A percentile compares a stretch with the other conserved stretches of the same genome.
Evolutionary conservation across 2,113 vertebrate genomes (phyloP).

Genomic region (Pachyramphus minor): DNA sequence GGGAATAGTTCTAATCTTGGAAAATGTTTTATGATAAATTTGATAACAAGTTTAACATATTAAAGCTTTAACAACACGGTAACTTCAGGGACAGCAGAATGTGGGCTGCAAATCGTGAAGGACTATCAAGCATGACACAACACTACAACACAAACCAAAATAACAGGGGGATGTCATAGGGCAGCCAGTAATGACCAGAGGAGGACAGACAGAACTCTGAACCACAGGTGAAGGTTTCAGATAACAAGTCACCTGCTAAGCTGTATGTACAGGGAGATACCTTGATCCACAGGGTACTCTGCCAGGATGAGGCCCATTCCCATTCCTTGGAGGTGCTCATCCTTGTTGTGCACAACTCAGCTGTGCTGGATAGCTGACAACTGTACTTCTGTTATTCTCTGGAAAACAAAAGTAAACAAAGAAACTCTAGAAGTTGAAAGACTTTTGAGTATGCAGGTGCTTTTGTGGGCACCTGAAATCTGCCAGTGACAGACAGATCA

Average conservation of each 20-base stretch:
- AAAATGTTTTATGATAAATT: background rate
- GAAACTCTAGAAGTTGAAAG: background rate
- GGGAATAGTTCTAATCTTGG: background rate
- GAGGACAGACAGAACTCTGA: background rate
- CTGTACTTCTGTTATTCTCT: background rate
- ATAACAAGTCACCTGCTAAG: background rate
- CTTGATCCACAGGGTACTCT: background rate
- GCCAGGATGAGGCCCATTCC: background rate
- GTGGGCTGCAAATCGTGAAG: background rate
- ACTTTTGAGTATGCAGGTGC: background rate
- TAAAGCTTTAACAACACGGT: background rate
- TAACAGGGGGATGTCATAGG: fast-evolving
- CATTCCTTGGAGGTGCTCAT: background rate
- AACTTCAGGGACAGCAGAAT: background rate
- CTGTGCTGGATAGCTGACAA: background rate
- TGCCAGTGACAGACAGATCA: background rate
- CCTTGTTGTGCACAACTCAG: background rate
- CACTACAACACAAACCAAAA: background rate
- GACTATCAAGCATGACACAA: background rate
- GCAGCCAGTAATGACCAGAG: background rate
- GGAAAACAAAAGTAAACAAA: background rate
- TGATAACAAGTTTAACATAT: background rate
- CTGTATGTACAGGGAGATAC: background rate
- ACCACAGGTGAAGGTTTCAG: background rate
- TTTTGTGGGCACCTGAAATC: background rate